Evolutionary conservation across 2,888 invertebrate species (phyloP).

Genomic region (Reticulitermes lucifugus): DNA sequence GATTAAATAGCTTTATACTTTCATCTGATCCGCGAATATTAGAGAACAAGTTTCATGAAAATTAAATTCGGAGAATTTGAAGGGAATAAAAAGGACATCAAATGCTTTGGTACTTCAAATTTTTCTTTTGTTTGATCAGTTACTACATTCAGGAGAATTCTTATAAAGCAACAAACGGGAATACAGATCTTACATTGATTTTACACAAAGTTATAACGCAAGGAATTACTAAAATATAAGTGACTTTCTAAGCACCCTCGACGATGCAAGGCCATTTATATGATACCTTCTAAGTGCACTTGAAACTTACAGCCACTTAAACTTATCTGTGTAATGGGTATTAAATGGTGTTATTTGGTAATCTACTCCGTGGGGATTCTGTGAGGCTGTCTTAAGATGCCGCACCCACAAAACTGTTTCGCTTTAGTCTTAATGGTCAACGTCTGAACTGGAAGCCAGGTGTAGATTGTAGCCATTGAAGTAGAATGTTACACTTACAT

Average conservation of each 20-base stretch:
- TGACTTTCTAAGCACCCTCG: neutral
- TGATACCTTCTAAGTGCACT: slow-evolving; percentile 16
- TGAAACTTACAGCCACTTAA: slow-evolving; percentile 23
- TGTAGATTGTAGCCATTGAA: no score
- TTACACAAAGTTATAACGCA: neutral
- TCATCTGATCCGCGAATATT: no score
- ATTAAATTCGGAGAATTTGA: no score
- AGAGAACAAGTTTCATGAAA: no score
- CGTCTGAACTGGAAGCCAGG: neutral
- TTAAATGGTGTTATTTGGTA: neutral
- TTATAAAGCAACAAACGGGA: neutral
- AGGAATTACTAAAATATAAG: neutral
- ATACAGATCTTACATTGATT: neutral
- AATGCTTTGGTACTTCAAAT: no score
- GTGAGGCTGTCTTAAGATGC: neutral
- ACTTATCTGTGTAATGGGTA: slow-evolving; percentile 20
- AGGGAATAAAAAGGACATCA: no score
- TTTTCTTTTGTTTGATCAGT: no score
- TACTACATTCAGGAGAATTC: no score
- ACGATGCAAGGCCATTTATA: neutral
- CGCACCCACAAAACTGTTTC: neutral
- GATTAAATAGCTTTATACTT: no score
- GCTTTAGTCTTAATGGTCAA: neutral
- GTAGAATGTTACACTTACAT: no score
- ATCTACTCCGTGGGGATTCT: neutral